Conservation (phyloP, 2,797 vertebrate genomes). For the Eospalax fontanierii region DNA sequence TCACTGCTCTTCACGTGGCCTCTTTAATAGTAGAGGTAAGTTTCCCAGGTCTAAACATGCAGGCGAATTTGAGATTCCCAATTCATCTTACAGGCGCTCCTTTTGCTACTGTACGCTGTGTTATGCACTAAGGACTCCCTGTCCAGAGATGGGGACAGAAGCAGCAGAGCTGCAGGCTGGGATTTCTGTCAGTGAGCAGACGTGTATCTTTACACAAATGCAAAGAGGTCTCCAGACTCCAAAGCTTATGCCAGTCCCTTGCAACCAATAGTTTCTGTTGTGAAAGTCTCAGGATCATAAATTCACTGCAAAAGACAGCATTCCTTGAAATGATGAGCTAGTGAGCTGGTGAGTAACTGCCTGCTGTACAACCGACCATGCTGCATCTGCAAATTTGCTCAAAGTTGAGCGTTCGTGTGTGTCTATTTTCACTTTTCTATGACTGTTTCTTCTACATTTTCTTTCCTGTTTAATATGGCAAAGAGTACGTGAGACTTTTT, state of each 20-base stretch:
- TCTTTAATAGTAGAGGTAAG: conserved; percentile 95
- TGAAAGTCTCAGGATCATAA: neutral
- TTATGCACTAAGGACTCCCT: neutral
- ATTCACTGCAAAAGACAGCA: neutral
- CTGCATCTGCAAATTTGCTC: neutral
- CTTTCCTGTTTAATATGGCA: neutral
- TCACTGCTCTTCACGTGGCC: conserved; percentile 94
- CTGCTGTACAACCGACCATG: neutral
- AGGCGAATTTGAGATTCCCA: neutral
- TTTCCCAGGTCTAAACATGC: neutral
- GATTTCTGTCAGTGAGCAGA: neutral
- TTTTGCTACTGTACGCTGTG: neutral
- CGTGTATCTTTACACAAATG: neutral
- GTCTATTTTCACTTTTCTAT: neutral
- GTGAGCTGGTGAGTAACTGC: neutral
- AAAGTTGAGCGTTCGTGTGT: neutral
- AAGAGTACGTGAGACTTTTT: neutral
- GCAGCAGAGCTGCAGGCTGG: neutral
- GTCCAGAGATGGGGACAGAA: neutral
- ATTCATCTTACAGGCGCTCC: neutral
- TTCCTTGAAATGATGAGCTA: conserved; percentile 5
- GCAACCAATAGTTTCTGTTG: neutral
- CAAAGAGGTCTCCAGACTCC: neutral
- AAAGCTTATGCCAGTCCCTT: neutral
- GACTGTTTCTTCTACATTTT: neutral